Conservation (phyloP, 30 jellyfish, hydroid and myxozoan species). For the Hydractinia symbiolongicarpus region DNA sequence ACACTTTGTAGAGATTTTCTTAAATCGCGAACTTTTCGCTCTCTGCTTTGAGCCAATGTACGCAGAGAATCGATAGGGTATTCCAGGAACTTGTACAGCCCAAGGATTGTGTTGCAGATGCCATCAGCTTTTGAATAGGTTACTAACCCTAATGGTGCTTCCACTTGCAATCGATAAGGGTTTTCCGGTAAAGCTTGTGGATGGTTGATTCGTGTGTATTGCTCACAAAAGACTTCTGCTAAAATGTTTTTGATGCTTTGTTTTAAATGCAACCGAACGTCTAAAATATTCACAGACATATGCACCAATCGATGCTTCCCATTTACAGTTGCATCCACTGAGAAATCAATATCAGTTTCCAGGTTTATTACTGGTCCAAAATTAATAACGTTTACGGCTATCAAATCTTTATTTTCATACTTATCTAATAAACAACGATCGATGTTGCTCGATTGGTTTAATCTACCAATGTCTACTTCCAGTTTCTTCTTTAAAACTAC, state of each 20-base stretch:
- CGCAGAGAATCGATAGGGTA: background rate
- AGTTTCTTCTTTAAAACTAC: background rate
- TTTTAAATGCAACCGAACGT: background rate
- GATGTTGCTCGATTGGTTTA: background rate
- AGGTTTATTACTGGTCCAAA: conserved; percentile 3
- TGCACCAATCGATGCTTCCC: background rate
- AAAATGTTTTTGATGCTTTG: background rate
- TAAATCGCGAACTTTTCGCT: background rate
- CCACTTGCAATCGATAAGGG: background rate
- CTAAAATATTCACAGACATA: background rate
- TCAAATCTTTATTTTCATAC: background rate
- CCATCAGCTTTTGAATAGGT: background rate
- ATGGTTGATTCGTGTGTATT: too few relatives aligned
- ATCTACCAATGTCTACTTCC: background rate
- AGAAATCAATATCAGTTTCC: background rate
- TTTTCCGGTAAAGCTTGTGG: background rate
- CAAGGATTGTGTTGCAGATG: background rate
- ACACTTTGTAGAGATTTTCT: background rate
- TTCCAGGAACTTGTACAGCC: background rate
- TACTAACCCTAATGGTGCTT: background rate
- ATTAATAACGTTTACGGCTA: background rate
- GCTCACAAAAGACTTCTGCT: background rate
- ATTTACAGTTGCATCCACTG: background rate
- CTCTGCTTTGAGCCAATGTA: background rate
- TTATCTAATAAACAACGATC: background rate